Base-by-base conservation (phyloP, 2,113 vertebrate genomes). In the Carettochelys insculpta region DNA sequence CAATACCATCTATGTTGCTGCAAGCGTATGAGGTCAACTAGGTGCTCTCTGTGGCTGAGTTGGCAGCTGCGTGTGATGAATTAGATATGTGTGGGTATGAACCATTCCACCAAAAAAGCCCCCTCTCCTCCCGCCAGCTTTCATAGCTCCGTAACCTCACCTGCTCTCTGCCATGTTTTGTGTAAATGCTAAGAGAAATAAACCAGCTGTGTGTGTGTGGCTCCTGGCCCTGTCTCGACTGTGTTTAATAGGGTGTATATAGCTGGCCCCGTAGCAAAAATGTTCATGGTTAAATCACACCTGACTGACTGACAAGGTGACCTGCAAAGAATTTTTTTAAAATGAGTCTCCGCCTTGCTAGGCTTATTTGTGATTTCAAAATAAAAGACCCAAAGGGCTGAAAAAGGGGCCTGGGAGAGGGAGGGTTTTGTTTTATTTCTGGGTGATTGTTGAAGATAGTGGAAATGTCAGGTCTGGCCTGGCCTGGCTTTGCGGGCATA, bases 241-340 rank as follows among this genome's bases (percentile, higher is more conserved):
- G 48, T 65, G 77, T 95, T 95, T 89, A 96, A 90, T 96, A 96
- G 95, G n/a, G n/a, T n/a, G n/a, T n/a, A n/a, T n/a, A 95, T 65
- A 95, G 75, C 45, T 90, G 77, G n/a, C n/a, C n/a, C n/a, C 54
- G 27, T 45, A 73, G 41, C 19, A 43, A 27, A 38, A 45, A 75
- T 45, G 71, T 25, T 45, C 27, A 41, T 45, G 29, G 8, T 75
- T 75, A 12, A 75, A 45, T 45, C 11, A 12, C 71, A 75, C 71
- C 71, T 75, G 25, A 13, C 41, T 27, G 43, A 45, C 13, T 43
- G 71, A 45, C 27, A 75, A 75, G 41, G 71, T 75, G 71, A 25
- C 71, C 25, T 43, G 25, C 41, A 75, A 75, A 45, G 41, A 13
- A 27, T 41, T 71, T 41, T 31, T 61, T 45, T 75, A n/a, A 43